Percentiles rank a stretch among this genome's conserved stretches.
These are phyloP conservation scores for Agonopterix alstromeriana DNA, from an alignment of 2,888 invertebrate genomes.

Conservation along the genomic window DNA sequence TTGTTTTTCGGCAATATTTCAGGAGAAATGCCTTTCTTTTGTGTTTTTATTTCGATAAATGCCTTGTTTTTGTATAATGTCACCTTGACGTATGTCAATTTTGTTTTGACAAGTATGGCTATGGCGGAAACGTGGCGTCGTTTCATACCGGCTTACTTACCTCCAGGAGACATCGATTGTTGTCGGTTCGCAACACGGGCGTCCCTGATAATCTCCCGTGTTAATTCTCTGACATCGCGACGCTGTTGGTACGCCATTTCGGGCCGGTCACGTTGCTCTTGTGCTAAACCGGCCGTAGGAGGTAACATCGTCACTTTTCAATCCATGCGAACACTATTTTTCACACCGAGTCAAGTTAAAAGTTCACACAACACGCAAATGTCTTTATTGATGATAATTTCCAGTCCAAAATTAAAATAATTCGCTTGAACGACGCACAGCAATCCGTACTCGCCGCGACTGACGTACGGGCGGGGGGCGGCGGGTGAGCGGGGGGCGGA, in stretches of 20 bases:
- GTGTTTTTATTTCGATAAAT: conserved; percentile 36
- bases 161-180: conserved; percentile 66
- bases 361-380: conserved; percentile 17
- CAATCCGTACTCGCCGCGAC: conserved; percentile 63
- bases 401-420: conserved; percentile 40
- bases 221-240: conserved; percentile 64
- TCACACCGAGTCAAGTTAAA: conserved; percentile 33
- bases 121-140: conserved; percentile 77
- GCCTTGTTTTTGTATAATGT: conserved; percentile 70
- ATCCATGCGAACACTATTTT: conserved; percentile 55
- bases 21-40: conserved; percentile 24
- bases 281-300: conserved; percentile 69
- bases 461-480: conserved; percentile 45
- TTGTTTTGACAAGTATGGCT: conserved; percentile 74
- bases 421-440: conserved; percentile 43
- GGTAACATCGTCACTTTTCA: conserved; percentile 67
- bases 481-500: conserved; percentile 12
- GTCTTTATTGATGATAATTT: conserved; percentile 9
- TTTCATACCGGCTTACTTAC: conserved; percentile 54
- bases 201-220: conserved; percentile 66
- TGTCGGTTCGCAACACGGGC: conserved; percentile 60
- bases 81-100: conserved; percentile 73
- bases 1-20: conserved; percentile 15
- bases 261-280: conserved; percentile 66
- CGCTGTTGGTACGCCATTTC: conserved; percentile 70